Evolutionary conservation across 2,888 invertebrate species (phyloP).

Genomic region (Beris chalybata): DNA sequence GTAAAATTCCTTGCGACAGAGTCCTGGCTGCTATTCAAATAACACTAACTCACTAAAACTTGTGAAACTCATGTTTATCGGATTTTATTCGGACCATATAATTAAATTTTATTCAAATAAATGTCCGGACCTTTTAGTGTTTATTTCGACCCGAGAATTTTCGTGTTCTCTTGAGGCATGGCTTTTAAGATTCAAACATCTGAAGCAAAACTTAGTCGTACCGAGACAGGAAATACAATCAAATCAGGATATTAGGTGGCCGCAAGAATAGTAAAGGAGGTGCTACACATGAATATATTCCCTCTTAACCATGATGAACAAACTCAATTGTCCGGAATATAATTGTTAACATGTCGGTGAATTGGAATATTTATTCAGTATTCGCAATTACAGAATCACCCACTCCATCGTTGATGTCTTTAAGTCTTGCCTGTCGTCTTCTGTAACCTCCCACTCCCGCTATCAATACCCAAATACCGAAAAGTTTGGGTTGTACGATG

Average conservation of each 20-base stretch:
- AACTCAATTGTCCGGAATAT: slow-evolving; percentile 20
- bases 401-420: too few species aligned
- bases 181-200: not conserved
- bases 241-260: not conserved
- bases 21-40: too few species aligned
- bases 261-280: not conserved
- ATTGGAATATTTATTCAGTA: not conserved
- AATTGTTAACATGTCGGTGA: slow-evolving; percentile 11
- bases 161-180: not conserved
- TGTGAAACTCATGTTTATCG: too few species aligned
- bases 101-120: slow-evolving; percentile 18
- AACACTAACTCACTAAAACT: too few species aligned
- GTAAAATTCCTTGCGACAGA: too few species aligned
- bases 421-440: too few species aligned
- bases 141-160: not conserved
- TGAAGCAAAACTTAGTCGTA: not conserved
- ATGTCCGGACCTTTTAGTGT: not conserved
- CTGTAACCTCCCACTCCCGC: too few species aligned
- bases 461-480: too few species aligned
- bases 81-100: slow-evolving; percentile 4
- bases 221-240: not conserved
- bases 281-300: not conserved
- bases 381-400: too few species aligned
- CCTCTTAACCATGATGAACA: not conserved
- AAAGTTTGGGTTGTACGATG: too few species aligned